Evolutionary conservation across 2,797 vertebrate species (phyloP).

Genomic region (Psittacula echo): DNA sequence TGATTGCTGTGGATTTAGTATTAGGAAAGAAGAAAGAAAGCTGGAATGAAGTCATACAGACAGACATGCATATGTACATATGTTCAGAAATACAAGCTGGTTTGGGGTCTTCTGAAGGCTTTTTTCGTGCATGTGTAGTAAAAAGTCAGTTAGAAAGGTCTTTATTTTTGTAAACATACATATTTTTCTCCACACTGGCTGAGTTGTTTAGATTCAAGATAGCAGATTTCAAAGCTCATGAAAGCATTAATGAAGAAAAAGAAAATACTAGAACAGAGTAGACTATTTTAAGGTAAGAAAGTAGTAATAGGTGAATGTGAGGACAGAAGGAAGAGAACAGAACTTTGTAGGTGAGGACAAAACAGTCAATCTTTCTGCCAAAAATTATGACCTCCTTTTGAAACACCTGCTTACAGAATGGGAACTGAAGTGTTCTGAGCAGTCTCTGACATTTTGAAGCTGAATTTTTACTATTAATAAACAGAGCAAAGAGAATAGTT

Average conservation of each 20-base stretch:
- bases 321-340: neutral
- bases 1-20: neutral
- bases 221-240: neutral
- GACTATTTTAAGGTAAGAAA: neutral
- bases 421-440: neutral
- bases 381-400: neutral
- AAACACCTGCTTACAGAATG: neutral
- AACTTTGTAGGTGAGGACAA: neutral
- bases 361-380: neutral
- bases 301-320: neutral
- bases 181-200: neutral
- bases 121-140: neutral
- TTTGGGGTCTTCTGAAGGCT: neutral
- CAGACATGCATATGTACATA: neutral
- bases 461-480: neutral
- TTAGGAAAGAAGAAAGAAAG: neutral
- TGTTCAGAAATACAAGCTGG: neutral
- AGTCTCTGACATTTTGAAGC: neutral
- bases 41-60: neutral
- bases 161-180: neutral
- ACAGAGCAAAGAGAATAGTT: neutral
- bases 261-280: accelerated
- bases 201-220: neutral
- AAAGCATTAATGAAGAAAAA: neutral
- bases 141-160: neutral